Base-by-base conservation (phyloP, 2,888 invertebrate genomes). In the Seira musarum region DNA sequence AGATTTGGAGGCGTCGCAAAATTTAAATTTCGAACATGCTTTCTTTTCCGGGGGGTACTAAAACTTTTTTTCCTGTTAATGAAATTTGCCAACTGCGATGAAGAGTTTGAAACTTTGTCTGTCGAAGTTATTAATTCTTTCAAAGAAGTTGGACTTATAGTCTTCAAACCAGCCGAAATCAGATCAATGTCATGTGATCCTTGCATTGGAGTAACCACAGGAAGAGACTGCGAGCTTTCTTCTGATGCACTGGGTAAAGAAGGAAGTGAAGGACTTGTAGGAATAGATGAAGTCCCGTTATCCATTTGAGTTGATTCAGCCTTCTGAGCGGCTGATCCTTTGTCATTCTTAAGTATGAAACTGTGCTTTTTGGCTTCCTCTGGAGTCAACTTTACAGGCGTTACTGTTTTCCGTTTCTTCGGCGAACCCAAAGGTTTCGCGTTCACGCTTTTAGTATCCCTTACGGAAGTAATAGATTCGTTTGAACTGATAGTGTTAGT, bases 1-100 rank as follows among this genome's bases (percentile, higher is more conserved):
- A 82, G 61, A 75, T 84, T 84, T 8, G 86, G 86, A 6, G 86
- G 86, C n/a, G 86, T 85, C 65, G 83, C 77, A 57, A 86, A 86
- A 8, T 80, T 68, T 3, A 86, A 68, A 78, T 69, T 85, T 15
- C 86, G 74, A n/a, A 86, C 82, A 65, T 85, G 84, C 30, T 82
- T 82, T 40, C 83, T 82, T 49, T 86, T 86, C 15, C 86, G 67
- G 0, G 86, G 86, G 0, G 86, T 85, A 65, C 85, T 86, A 25
- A 76, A 84, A 35, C 86, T 86, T 63, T 85, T 84, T 21, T 64
- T 69, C 30, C 81, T 81, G 6, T 75, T 72, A 10, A 63, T n/a
- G 22, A 74, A 71, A 63, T 30, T 40, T 1, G 22, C 24, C 1
- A 53, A 22, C 10, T 40, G 30, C 1, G 17, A 35, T 2, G 75